These are phyloP conservation scores for Diplodus puntazzo DNA, from an alignment of 2,797 vertebrate species.

Conservation along the genomic window DNA sequence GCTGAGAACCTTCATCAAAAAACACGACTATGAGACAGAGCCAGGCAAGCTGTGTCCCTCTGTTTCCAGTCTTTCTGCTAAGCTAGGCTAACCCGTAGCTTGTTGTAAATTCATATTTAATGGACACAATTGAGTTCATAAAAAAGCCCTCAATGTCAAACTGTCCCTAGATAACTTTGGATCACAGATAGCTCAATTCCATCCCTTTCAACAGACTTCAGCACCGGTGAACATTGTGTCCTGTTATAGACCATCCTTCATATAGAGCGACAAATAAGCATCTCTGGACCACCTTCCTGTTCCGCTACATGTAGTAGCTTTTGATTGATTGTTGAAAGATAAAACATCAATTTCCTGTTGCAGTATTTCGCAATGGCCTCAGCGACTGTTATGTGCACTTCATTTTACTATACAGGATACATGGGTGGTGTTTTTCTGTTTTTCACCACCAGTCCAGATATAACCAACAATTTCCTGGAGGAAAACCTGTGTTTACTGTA, in stretches of 20 bases:
- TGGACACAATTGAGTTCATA: too few species aligned
- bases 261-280: constrained; percentile 4
- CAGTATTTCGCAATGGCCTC: neutral
- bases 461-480: neutral
- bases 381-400: neutral
- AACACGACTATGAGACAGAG: too few species aligned
- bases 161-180: neutral
- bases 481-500: neutral
- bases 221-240: neutral
- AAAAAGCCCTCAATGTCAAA: neutral
- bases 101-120: neutral
- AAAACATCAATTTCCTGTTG: constrained; percentile 25
- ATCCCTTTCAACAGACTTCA: neutral
- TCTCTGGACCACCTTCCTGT: constrained; percentile 15
- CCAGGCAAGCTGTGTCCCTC: too few species aligned
- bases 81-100: too few species aligned
- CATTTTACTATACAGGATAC: neutral
- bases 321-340: constrained; percentile 19
- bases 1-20: too few species aligned
- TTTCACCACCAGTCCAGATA: neutral
- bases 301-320: neutral
- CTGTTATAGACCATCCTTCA: neutral
- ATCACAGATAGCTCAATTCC: neutral
- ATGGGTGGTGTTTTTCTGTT: neutral
- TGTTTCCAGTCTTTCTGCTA: too few species aligned